These are phyloP conservation scores for Theocolax elegans DNA, from an alignment of 1,140 invertebrate species.

Conservation along the genomic window DNA sequence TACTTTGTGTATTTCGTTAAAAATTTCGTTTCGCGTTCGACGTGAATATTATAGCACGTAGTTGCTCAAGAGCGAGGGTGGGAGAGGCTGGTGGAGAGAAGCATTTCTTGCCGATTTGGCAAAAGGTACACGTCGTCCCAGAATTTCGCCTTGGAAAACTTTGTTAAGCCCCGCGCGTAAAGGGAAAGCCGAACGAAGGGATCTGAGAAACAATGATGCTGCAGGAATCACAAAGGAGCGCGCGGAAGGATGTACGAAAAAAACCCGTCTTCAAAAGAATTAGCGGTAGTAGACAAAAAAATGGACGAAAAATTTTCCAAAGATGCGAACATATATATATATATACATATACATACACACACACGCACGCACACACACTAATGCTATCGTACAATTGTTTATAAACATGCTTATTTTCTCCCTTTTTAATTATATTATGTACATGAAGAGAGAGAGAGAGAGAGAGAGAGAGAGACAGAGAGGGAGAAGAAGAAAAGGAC, in stretches of 20 bases:
- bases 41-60: constrained; percentile 26
- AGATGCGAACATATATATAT: no score
- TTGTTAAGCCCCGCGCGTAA: constrained; percentile 33
- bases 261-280: neutral
- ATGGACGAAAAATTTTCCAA: no score
- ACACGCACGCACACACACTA: no score
- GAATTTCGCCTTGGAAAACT: constrained; percentile 38
- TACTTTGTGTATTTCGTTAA: neutral
- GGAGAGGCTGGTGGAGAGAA: neutral
- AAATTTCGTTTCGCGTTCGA: neutral
- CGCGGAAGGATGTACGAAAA: neutral
- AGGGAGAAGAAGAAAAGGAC: no score
- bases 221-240: constrained; percentile 27
- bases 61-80: neutral
- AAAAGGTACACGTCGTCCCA: constrained; percentile 39
- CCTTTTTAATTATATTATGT: no score
- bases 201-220: constrained; percentile 37
- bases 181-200: constrained; percentile 36
- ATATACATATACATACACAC: no score
- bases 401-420: no score
- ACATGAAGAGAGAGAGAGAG: no score
- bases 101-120: constrained; percentile 35
- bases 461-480: no score
- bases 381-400: no score
- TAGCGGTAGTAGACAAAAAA: no score